Conservation (phyloP, 2,797 vertebrate species). For the Catamblyrhynchus diadema region DNA sequence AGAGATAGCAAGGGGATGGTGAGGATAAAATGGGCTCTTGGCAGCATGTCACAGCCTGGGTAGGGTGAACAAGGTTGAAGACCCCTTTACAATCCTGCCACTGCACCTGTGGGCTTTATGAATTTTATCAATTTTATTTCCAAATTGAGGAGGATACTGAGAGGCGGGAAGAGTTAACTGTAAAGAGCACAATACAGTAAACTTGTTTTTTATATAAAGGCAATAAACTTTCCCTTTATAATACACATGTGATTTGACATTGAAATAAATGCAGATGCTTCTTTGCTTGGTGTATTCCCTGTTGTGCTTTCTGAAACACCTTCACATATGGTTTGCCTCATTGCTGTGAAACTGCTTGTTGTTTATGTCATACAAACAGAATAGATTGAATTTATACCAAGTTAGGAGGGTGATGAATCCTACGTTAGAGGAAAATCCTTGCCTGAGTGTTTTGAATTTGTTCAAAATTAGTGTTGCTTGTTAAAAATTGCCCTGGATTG, state of each 20-base stretch:
- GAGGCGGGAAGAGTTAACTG: constrained; percentile 62
- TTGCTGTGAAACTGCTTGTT: constrained; percentile 78
- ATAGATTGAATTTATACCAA: constrained; percentile 79
- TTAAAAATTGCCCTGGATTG: constrained; percentile 30
- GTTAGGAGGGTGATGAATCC: constrained; percentile 73
- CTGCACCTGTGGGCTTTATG: not conserved
- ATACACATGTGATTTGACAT: constrained; percentile 77
- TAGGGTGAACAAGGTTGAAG: not conserved
- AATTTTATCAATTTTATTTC: not conserved
- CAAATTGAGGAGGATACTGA: not conserved
- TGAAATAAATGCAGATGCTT: constrained; percentile 82
- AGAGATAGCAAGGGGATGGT: not conserved
- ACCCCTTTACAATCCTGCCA: not conserved
- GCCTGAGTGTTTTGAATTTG: constrained; percentile 61
- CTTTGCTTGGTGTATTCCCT: constrained; percentile 79
- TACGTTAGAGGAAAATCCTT: constrained; percentile 65
- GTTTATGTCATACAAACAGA: constrained; percentile 79
- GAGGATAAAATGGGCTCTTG: not conserved
- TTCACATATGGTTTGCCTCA: constrained; percentile 82
- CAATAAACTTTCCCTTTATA: constrained; percentile 75
- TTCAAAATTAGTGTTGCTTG: constrained; percentile 58
- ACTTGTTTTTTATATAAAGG: constrained; percentile 72
- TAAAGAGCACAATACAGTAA: constrained; percentile 40
- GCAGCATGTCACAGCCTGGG: not conserved
- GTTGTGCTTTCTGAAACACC: constrained; percentile 81